Evolutionary conservation across 2,888 invertebrate species (phyloP), one percentile per base, ranked within the genome.

Genomic region (Folsomia candida): DNA sequence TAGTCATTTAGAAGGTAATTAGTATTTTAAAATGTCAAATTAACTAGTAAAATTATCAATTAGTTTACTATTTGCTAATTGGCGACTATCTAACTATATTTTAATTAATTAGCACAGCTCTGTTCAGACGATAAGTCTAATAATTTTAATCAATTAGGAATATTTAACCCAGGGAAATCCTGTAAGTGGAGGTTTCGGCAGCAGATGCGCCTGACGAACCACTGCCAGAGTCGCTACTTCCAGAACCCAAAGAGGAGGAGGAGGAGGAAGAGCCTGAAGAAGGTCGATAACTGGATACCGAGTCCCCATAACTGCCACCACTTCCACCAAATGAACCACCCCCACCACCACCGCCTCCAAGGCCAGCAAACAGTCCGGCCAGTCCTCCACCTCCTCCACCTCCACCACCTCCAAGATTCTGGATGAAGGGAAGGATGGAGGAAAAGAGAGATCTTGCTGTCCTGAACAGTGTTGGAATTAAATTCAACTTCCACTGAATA

Each of bases 401-500:
- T 37, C 73, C 70, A 24, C 70, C 70, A 29, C 69, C 59, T 25
- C 67, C 29, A 47, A 64, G 51, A 51, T 64, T 64, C 25, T 64
- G 64, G n/a, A 64, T 27, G 24, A 64, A 64, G 2, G 64, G 64
- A n/a, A 11, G n/a, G 6, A 57, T 20, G 6, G 57, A 57, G 6
- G n/a, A 20, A 22, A 64, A 27, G 25, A 64, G 24, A 27, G 64
- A 64, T 24, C 29, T 27, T 24, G 29, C 2, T 9, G 64, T 62
- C 26, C 73, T 54, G 51, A 76, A 51, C 47, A 76, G 27, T 57
- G 73, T 76, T 26, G 75, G 75, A 26, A 76, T 66, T 22, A 76
- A 63, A 59, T 76, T 76, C n/a, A 73, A 51, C 62, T 76, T 76
- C 29, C 69, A 73, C 54, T 73, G 59, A 20, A 76, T 70, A 27